phyloP scores from a whole-genome alignment of 2,797 vertebrate species.

The Pangasius djambal region DNA sequence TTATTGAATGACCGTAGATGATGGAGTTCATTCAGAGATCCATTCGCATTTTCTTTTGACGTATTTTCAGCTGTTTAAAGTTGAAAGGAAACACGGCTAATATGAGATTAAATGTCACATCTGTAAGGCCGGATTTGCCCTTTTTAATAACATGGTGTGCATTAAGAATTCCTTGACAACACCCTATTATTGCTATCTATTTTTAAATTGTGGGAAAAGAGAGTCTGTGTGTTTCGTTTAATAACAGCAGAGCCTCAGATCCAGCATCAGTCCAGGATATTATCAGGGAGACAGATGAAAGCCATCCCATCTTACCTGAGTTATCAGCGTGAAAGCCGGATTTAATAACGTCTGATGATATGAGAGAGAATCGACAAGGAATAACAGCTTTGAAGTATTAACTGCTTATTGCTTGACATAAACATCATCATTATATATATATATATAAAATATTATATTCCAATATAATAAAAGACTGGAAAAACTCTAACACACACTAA shows the following conservation, averaged over 20 bases:
- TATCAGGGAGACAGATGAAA: constrained; percentile 17
- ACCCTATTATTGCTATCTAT: background rate
- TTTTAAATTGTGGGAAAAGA: background rate
- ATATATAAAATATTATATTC: too few relatives aligned
- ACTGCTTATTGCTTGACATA: background rate
- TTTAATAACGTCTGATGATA: constrained; percentile 24
- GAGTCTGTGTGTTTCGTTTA: constrained; percentile 3
- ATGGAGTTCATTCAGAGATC: background rate
- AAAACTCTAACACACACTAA: background rate
- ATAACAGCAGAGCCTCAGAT: constrained; percentile 14
- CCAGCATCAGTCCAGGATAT: constrained; percentile 21
- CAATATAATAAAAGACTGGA: too few relatives aligned
- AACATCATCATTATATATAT: background rate
- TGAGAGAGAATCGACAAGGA: constrained; percentile 13
- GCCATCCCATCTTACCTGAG: constrained; percentile 14
- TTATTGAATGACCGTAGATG: background rate
- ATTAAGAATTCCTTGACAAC: background rate
- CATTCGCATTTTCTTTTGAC: background rate
- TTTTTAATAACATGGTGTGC: background rate
- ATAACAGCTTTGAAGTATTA: background rate
- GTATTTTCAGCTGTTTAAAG: background rate
- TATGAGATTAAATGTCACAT: background rate
- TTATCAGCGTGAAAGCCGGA: constrained; percentile 11
- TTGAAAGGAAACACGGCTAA: background rate
- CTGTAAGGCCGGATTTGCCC: background rate